Evolutionary conservation across 2,797 vertebrate genomes (phyloP).

Genomic region (Lerista edwardsae): DNA sequence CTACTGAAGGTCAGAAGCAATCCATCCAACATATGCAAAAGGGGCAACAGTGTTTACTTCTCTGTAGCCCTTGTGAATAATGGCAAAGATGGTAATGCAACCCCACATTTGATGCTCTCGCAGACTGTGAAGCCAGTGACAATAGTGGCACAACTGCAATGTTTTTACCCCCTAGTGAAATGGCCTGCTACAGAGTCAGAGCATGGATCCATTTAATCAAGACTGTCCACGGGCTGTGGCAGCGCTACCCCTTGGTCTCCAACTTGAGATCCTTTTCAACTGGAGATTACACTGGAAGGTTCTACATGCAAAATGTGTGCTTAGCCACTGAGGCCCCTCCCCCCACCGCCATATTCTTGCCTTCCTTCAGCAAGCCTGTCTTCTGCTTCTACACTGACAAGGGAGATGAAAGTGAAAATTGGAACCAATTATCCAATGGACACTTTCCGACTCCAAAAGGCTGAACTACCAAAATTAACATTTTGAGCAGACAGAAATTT

Average conservation of each 20-base stretch:
- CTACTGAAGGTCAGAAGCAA: slow-evolving; percentile 4
- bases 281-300: background rate
- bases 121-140: background rate
- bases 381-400: background rate
- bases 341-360: background rate
- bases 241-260: no score
- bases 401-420: background rate
- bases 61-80: slow-evolving; percentile 10
- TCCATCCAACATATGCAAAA: background rate
- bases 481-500: background rate
- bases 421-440: background rate
- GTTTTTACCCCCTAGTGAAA: background rate
- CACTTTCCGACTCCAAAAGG: background rate
- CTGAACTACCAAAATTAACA: background rate
- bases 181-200: background rate
- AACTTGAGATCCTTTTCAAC: background rate
- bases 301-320: background rate
- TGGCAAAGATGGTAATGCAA: background rate
- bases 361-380: background rate
- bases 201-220: background rate
- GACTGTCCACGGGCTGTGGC: background rate
- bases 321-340: background rate
- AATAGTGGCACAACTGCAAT: background rate
- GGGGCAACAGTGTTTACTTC: background rate
- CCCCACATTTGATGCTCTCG: background rate